Conservation (phyloP, 2,113 vertebrate genomes). For the Serinus canaria region DNA sequence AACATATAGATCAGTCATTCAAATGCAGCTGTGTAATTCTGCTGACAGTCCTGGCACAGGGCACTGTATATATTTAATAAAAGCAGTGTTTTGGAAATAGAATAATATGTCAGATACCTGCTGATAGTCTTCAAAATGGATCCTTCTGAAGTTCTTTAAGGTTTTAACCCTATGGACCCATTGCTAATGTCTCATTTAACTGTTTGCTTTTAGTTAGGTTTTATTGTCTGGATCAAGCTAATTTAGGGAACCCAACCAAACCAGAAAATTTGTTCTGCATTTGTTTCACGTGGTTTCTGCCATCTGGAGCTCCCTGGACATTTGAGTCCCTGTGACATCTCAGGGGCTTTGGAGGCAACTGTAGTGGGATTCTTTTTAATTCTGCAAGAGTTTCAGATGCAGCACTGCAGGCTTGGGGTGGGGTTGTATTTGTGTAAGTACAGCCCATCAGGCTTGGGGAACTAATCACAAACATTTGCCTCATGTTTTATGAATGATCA, state of each 20-base stretch:
- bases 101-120: not conserved
- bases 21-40: not conserved
- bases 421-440: not conserved
- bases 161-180: not conserved
- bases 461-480: not conserved
- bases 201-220: not conserved
- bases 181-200: not conserved
- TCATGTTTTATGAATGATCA: not conserved
- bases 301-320: not conserved
- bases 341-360: not conserved
- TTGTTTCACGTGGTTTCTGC: not conserved
- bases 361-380: not conserved
- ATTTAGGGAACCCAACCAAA: not conserved
- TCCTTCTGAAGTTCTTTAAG: not conserved
- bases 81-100: not conserved
- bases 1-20: not conserved
- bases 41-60: not conserved
- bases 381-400: not conserved
- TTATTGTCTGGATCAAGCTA: not conserved
- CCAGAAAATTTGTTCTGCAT: not conserved
- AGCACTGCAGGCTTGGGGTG: not conserved
- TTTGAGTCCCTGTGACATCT: not conserved
- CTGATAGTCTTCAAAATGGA: not conserved
- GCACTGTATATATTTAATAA: not conserved
- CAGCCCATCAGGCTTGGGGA: not conserved